Evolutionary conservation across 2,888 invertebrate species (phyloP), one percentile per base, ranked within the genome.

Genomic region (Eucriotettix oculatus): DNA sequence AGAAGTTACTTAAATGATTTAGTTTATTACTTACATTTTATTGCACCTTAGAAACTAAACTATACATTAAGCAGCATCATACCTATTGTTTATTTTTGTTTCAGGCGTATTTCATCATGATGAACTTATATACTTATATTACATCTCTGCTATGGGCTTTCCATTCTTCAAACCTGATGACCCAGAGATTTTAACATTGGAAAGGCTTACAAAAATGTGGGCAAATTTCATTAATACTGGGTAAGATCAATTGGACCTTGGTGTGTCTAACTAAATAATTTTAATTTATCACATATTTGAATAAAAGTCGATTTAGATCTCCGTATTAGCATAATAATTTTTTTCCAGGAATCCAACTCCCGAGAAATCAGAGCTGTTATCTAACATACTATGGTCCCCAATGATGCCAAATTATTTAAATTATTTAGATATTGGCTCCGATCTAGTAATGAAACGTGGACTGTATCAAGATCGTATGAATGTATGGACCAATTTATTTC

Each of bases 101-200:
- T 12, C 48, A 48, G 48, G 48, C 3, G 48, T 48, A 5, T 72
- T 72, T 0, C 78, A 78, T 66, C 75, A 76, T 56, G 79, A 79
- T 64, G 80, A 80, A 66, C 68, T 79, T 59, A 74, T 78, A 64
- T 79, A 79, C 66, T 64, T 79, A 9, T 78, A 77, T 66, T 72
- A 71, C 56, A 70, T 74, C 53, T 69, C 68, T 16, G 16, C 17
- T 0, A 9, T 58, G 1, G 48, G 48, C 9, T 70, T 70, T 44
- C 75, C 76, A n/a, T 72, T 71, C 67, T 74, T 76, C 54, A 69
- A 72, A 1, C 68, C 69, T 17, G 70, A 68, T 41, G 76, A 74
- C 42, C 74, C 75, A 10, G 79, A 79, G 62, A 69, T 71, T 53
- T 66, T 68, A 11, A 73, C 74, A 61, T 72, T 79, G 2, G 68